These are phyloP conservation scores for Pseudachorutes palmiensis DNA, from an alignment of 1,140 invertebrate species.

Conservation along the genomic window DNA sequence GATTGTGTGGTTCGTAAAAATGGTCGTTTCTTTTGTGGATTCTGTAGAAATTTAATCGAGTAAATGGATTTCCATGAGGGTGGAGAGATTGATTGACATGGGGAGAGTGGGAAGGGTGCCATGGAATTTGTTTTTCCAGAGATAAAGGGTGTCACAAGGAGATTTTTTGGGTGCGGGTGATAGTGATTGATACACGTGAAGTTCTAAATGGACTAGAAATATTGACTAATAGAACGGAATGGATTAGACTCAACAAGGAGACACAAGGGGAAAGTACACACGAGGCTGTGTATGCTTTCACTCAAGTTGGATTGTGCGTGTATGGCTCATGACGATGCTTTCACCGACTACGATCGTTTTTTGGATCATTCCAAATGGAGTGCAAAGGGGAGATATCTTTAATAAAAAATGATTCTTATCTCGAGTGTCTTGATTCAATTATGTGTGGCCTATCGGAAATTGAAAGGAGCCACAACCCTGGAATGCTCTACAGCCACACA, in stretches of 20 bases:
- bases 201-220: background rate
- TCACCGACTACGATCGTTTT: too few species aligned
- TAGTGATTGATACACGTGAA: background rate
- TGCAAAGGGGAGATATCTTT: slow-evolving; percentile 30
- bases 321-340: too few species aligned
- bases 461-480: slow-evolving; percentile 28
- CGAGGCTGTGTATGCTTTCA: too few species aligned
- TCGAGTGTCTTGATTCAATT: slow-evolving; percentile 29
- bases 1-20: background rate
- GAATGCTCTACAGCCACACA: background rate
- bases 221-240: slow-evolving; percentile 9
- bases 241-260: background rate
- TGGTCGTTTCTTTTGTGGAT: background rate
- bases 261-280: background rate
- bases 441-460: background rate
- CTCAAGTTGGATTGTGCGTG: background rate
- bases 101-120: background rate
- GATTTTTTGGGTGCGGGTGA: background rate
- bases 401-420: slow-evolving; percentile 36
- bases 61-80: background rate
- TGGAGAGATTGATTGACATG: slow-evolving; percentile 4
- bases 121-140: background rate
- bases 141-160: slow-evolving; percentile 4
- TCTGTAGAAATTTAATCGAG: background rate
- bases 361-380: slow-evolving; percentile 22